A percentile compares a stretch with the other conserved stretches of the same genome.
phyloP scores from a whole-genome alignment of 2,888 invertebrate species.

The Drosophila nr. medialis region DNA sequence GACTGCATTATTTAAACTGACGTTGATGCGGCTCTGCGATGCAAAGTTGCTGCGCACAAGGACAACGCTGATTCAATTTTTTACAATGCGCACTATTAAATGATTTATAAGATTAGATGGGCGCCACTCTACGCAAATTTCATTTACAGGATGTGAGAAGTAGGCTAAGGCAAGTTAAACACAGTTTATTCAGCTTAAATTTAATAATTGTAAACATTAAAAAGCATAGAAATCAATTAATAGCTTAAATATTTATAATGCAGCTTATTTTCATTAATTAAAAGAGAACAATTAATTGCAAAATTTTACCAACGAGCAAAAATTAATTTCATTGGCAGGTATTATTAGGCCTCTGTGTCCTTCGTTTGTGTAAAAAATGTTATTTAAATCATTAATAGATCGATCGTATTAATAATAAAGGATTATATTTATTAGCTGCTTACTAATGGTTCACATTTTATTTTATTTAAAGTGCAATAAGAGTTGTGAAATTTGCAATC shows the following conservation, averaged over 20 bases:
- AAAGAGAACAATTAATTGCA: neutral
- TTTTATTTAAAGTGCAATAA: neutral
- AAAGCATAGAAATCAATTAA: neutral
- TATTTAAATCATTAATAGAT: neutral
- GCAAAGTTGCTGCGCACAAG: conserved; percentile 20
- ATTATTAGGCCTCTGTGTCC: neutral
- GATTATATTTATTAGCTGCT: neutral
- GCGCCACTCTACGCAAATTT: conserved; percentile 16
- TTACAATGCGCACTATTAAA: conserved; percentile 48
- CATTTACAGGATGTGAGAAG: neutral
- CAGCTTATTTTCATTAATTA: neutral
- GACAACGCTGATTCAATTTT: conserved; percentile 44
- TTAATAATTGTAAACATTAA: neutral
- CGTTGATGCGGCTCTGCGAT: conserved; percentile 50
- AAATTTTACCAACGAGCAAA: neutral
- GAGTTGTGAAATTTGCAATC: neutral
- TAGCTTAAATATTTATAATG: neutral
- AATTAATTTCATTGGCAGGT: neutral
- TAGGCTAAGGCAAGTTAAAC: neutral
- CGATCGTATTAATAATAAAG: neutral
- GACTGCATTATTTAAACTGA: conserved; percentile 65
- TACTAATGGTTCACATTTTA: neutral
- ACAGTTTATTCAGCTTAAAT: neutral
- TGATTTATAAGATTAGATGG: conserved; percentile 59
- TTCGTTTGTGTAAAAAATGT: neutral